Evolutionary conservation across 2,888 invertebrate genomes (phyloP).

Genomic region (Cryptocephalus primarius): DNA sequence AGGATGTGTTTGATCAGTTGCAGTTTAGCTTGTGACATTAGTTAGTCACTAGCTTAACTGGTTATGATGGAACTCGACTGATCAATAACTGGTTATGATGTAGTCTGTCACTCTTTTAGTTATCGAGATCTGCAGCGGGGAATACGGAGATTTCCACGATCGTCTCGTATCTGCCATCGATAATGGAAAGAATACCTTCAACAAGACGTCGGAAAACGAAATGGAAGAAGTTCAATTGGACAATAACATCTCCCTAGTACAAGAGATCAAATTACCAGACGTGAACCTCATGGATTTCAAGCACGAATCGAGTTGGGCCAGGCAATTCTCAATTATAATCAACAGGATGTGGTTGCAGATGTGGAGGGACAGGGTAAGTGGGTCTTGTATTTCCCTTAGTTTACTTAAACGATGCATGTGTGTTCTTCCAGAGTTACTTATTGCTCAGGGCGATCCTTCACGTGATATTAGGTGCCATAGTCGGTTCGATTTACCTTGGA

Average conservation of each 20-base stretch:
- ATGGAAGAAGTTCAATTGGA: slow-evolving; percentile 5
- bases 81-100: no score
- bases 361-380: slow-evolving; percentile 57
- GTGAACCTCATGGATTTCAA: slow-evolving; percentile 8
- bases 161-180: slow-evolving; percentile 57
- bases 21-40: no score
- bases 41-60: no score
- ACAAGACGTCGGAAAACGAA: slow-evolving; percentile 11
- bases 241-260: slow-evolving; percentile 8
- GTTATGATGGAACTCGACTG: no score
- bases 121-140: slow-evolving; percentile 70
- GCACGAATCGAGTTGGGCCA: slow-evolving; percentile 33
- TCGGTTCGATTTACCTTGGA: slow-evolving; percentile 58
- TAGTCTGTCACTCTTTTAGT: slow-evolving; percentile 40
- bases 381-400: not conserved
- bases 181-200: slow-evolving; percentile 43
- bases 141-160: slow-evolving; percentile 64
- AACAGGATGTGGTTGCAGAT: slow-evolving; percentile 64
- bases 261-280: slow-evolving; percentile 4
- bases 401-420: not conserved
- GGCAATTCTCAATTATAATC: slow-evolving; percentile 58
- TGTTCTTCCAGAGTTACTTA: slow-evolving; percentile 51
- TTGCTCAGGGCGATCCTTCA: slow-evolving; percentile 58
- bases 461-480: slow-evolving; percentile 54
- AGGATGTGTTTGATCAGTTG: no score